Conservation (phyloP, 2,888 invertebrate species). For the Zhengitettix transpicula region DNA sequence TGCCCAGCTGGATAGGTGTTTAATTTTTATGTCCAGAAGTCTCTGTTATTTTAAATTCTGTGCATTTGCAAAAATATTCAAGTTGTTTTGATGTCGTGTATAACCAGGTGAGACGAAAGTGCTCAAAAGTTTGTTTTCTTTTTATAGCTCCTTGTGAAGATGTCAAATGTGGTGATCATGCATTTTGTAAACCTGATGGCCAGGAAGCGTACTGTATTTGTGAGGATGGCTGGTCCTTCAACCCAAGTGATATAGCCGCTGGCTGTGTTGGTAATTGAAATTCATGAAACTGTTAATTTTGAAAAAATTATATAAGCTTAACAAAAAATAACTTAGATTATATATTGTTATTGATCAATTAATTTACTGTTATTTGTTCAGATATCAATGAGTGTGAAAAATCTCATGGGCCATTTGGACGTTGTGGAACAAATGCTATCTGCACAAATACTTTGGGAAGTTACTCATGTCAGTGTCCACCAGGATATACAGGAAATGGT, state of each 20-base stretch:
- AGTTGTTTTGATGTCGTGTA: background rate
- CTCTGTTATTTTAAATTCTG: too few relatives aligned
- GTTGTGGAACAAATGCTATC: conserved; percentile 67
- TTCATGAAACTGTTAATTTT: background rate
- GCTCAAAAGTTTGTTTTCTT: background rate
- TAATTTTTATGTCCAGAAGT: too few relatives aligned
- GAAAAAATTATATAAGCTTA: too few relatives aligned
- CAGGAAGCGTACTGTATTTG: conserved; percentile 82
- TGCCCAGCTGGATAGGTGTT: too few relatives aligned
- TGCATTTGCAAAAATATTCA: too few relatives aligned
- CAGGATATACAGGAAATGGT: conserved; percentile 75
- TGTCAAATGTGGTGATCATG: conserved; percentile 75
- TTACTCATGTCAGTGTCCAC: conserved; percentile 64
- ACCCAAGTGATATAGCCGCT: conserved; percentile 73
- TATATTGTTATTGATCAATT: too few relatives aligned
- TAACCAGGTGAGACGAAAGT: background rate
- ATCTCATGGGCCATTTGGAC: conserved; percentile 56
- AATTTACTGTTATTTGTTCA: conserved; percentile 17
- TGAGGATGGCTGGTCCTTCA: conserved; percentile 85
- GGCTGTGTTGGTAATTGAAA: conserved; percentile 54
- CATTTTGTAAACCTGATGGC: conserved; percentile 77
- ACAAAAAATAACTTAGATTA: too few relatives aligned
- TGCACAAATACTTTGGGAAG: conserved; percentile 69
- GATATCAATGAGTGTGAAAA: conserved; percentile 85
- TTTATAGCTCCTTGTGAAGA: conserved; percentile 70